These are phyloP conservation scores for Cybosia mesomella DNA, from an alignment of 2,888 invertebrate species.

Conservation along the genomic window DNA sequence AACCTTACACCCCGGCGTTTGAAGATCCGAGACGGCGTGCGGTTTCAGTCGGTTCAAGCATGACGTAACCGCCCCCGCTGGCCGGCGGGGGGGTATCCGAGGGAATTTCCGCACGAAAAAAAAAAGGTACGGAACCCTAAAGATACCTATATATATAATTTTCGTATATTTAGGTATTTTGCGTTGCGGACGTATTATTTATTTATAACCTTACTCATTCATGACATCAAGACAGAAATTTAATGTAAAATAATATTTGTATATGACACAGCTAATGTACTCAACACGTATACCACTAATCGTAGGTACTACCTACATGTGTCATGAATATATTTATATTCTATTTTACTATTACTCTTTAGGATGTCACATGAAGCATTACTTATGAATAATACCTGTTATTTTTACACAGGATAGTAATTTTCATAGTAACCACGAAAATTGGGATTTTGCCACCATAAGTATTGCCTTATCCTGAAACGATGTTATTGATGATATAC, in stretches of 20 bases:
- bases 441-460: background rate
- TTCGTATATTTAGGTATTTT: background rate
- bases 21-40: no score
- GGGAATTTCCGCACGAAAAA: no score
- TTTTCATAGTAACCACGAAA: background rate
- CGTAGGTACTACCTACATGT: background rate
- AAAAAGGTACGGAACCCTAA: background rate
- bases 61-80: no score
- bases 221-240: background rate
- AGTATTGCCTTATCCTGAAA: no score
- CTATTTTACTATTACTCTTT: background rate
- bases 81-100: no score
- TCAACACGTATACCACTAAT: background rate
- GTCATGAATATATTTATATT: background rate
- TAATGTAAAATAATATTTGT: conserved; percentile 1
- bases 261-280: background rate
- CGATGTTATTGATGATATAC: no score
- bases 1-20: no score
- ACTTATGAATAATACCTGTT: background rate
- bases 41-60: no score
- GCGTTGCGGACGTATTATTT: background rate
- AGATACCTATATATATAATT: background rate
- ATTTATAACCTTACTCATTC: background rate
- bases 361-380: background rate
- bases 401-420: background rate